Percentiles rank a stretch among this genome's conserved stretches.
Evolutionary conservation across 1,140 invertebrate species (phyloP).

Genomic region (Platyscapa corneri): DNA sequence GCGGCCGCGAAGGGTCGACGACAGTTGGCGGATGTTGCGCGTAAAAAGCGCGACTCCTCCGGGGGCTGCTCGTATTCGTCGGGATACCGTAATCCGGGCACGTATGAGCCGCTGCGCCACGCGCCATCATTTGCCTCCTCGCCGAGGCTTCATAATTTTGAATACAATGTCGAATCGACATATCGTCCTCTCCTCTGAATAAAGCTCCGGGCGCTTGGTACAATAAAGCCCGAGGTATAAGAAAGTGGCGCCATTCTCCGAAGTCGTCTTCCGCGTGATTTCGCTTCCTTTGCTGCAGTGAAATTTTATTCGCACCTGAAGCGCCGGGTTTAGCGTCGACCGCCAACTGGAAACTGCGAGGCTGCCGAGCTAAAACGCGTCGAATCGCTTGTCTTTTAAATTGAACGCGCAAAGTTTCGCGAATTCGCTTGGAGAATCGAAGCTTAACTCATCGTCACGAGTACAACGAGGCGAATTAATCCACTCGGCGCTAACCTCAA

Average conservation of each 20-base stretch:
- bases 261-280: no score
- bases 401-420: no score
- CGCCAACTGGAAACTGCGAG: no score
- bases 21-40: conserved; percentile 68
- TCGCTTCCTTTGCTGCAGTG: no score
- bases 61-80: conserved; percentile 53
- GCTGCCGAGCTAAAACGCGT: no score
- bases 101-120: conserved; percentile 63
- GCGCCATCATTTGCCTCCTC: conserved; percentile 51
- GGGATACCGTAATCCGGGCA: conserved; percentile 69
- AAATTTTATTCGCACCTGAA: no score
- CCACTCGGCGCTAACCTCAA: no score
- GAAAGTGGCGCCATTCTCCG: background rate
- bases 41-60: conserved; percentile 64
- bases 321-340: no score
- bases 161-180: conserved; percentile 39
- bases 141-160: conserved; percentile 14
- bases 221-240: background rate
- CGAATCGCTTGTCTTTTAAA: no score
- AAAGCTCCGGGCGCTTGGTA: conserved; percentile 7
- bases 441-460: no score
- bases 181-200: conserved; percentile 34
- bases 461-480: no score
- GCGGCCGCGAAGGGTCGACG: conserved; percentile 43
- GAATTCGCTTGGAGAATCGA: no score